These are phyloP conservation scores for Romanogobio albipinnatus DNA, from an alignment of 2,113 vertebrate genomes.

Conservation along the genomic window DNA sequence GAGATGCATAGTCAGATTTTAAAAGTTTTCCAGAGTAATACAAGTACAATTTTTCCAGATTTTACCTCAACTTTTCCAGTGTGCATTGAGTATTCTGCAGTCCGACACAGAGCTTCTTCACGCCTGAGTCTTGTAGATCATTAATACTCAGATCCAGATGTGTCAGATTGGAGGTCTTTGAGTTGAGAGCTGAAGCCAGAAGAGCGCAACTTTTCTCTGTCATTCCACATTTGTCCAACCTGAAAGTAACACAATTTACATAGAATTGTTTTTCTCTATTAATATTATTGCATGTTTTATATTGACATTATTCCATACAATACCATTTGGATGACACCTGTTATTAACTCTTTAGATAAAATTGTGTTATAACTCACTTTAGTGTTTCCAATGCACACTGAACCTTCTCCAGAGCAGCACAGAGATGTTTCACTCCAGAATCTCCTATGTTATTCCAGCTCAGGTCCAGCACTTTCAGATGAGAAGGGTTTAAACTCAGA, in stretches of 20 bases:
- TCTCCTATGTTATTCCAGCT: neutral
- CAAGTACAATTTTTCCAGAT: no score
- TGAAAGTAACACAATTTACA: conserved; percentile 45
- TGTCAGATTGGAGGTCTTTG: conserved; percentile 39
- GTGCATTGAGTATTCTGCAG: conserved; percentile 51
- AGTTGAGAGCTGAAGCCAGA: neutral
- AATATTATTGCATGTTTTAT: conserved; percentile 57
- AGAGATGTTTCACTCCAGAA: neutral
- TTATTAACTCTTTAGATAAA: no score
- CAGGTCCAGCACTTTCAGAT: neutral
- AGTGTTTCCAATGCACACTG: neutral
- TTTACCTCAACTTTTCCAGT: conserved; percentile 59
- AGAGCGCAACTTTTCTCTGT: neutral
- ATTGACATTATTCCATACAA: neutral
- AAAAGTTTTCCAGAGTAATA: no score
- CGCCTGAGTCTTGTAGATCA: neutral
- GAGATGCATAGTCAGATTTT: no score
- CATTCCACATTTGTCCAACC: conserved; percentile 14
- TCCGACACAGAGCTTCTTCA: conserved; percentile 25
- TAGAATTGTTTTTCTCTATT: no score
- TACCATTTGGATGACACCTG: neutral
- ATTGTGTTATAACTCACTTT: neutral
- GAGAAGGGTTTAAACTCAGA: neutral
- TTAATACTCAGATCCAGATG: conserved; percentile 50
- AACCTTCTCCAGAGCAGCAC: neutral